Evolutionary conservation across 2,113 vertebrate genomes (phyloP), one percentile per base, ranked within the genome.

Genomic region (Sinosuthora webbiana): DNA sequence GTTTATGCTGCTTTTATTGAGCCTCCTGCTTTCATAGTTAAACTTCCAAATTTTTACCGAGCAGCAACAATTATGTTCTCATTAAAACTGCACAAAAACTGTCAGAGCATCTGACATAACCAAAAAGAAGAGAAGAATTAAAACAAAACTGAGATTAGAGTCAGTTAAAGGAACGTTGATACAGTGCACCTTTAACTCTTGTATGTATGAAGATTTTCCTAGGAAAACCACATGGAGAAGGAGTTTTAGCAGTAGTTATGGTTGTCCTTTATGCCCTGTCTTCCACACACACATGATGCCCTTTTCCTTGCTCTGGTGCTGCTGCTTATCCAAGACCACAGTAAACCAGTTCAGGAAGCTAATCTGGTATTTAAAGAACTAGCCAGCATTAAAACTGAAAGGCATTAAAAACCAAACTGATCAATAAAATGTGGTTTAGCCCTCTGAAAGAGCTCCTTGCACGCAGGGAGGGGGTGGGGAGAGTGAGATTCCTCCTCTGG

Each of bases 241-340:
- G 49, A 80, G 37, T 2, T 53, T 53, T 4, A 45, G 68, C 69
- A 67, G 44, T 12, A 64, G 22, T 73, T 64, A 3, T 9, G 33
- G 24, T n/a, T 74, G 37, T 20, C 37, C n/a, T 65, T 80, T 30
- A 13, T 16, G 30, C 13, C 19, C 21, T 52, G 31, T 45, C 55
- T 49, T 45, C 28, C 30, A n/a, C 44, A 73, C 2, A 7, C 49
- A 69, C 9, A 7, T 0, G 0, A 19, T 39, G 41, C 5, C 53
- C 45, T 56, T 52, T 86, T 30, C 68, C 50, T 68, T 73, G 44
- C 23, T 33, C 57, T 37, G 28, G 15, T 65, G 35, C 49, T 30
- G 76, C 50, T 69, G 53, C 45, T 83, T 52, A 62, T 13, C 33
- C 24, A 10, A 85, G 56, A 31, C 5, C 22, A 41, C 28, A 35